A percentile compares a stretch with the other conserved stretches of the same genome.
Conservation (phyloP, 1,140 invertebrate species). For the Pachypsylla venusta region DNA sequence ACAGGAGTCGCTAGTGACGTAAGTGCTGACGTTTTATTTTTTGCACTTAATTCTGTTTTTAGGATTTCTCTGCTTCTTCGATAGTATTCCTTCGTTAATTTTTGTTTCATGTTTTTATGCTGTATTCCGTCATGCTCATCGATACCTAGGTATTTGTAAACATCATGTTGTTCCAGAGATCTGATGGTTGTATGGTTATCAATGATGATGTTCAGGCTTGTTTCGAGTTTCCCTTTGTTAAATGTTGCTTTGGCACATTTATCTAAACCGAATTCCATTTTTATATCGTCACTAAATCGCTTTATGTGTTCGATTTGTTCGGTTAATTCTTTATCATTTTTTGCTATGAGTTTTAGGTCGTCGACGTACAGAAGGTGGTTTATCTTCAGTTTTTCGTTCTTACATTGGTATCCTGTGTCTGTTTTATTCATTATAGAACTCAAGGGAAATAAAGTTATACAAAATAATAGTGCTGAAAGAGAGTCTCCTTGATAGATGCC, state of each 20-base stretch:
- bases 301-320: too few species aligned
- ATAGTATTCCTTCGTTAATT: background rate
- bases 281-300: too few species aligned
- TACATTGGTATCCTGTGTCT: too few species aligned
- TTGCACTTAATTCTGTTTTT: background rate
- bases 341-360: too few species aligned
- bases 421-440: too few species aligned
- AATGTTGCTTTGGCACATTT: constrained; percentile 8
- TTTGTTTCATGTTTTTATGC: background rate
- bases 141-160: constrained; percentile 9
- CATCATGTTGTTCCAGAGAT: background rate
- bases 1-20: background rate
- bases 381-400: too few species aligned
- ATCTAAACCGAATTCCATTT: too few species aligned
- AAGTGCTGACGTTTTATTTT: background rate
- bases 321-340: too few species aligned
- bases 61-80: background rate
- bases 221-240: background rate
- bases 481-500: too few species aligned
- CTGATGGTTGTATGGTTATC: background rate
- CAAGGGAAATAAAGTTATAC: too few species aligned
- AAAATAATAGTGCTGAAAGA: too few species aligned
- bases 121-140: background rate
- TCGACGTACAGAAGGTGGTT: too few species aligned
- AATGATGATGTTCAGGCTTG: background rate